A percentile compares a stretch with the other conserved stretches of the same genome.
phyloP scores from a whole-genome alignment of 2,113 vertebrate genomes.

The Myotis davidii region DNA sequence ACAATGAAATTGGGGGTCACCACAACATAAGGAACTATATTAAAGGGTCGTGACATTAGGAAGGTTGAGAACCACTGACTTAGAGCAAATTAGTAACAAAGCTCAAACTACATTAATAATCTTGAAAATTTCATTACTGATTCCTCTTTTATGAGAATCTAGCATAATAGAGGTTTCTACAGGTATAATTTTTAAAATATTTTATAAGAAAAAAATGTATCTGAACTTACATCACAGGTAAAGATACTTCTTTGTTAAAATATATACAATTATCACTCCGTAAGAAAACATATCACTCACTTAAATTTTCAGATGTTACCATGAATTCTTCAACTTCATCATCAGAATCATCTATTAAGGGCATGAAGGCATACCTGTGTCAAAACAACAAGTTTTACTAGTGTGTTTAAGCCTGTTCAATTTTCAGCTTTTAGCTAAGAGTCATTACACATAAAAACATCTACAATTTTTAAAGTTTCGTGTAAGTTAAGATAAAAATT shows the following conservation, averaged over 20 bases:
- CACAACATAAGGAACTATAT: too few relatives aligned
- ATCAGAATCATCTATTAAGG: slow-evolving; percentile 93
- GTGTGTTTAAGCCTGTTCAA: not conserved
- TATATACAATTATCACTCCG: not conserved
- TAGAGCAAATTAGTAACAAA: not conserved
- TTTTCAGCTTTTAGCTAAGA: not conserved
- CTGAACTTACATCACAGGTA: not conserved
- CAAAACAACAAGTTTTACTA: not conserved
- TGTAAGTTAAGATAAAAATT: not conserved
- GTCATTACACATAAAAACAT: not conserved
- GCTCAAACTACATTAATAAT: not conserved
- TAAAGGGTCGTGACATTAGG: too few relatives aligned
- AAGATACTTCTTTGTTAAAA: not conserved
- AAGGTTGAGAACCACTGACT: too few relatives aligned
- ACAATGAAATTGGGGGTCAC: too few relatives aligned
- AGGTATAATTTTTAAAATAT: not conserved
- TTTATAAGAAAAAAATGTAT: not conserved
- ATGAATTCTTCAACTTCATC: slow-evolving; percentile 92
- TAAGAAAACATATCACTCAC: slow-evolving; percentile 78
- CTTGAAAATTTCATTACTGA: not conserved
- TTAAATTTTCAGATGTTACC: slow-evolving; percentile 86
- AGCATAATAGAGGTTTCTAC: not conserved
- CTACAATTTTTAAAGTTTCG: not conserved
- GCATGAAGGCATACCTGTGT: slow-evolving; percentile 91
- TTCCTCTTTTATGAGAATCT: not conserved